A percentile compares a stretch with the other conserved stretches of the same genome.
Evolutionary conservation across 2,113 vertebrate species (phyloP).

Genomic region (Phyllostomus hastatus): DNA sequence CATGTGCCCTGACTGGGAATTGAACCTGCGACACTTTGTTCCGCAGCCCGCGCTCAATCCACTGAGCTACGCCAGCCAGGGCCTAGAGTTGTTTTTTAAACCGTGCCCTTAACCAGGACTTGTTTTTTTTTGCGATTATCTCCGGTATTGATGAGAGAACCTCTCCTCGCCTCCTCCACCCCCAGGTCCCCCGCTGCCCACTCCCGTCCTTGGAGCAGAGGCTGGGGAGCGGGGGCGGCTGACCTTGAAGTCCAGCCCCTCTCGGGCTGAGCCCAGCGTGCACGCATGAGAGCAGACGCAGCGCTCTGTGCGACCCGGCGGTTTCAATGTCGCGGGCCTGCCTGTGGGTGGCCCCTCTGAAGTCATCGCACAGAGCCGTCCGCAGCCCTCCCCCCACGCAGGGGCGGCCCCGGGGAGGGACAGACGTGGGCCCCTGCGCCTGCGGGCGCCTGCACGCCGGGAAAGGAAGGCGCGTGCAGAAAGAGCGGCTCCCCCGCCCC

Average conservation of each 20-base stretch:
- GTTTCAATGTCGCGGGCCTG: not conserved
- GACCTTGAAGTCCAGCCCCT: not conserved
- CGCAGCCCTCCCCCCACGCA: not conserved
- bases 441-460: not conserved
- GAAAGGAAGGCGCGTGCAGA: not conserved
- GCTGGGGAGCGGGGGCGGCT: not conserved
- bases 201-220: not conserved
- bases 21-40: too few relatives aligned
- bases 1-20: too few relatives aligned
- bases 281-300: not conserved
- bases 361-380: not conserved
- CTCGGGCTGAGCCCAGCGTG: not conserved
- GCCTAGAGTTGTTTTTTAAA: not conserved
- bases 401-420: not conserved
- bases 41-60: too few relatives aligned
- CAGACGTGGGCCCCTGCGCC: accelerated
- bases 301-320: not conserved
- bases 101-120: not conserved
- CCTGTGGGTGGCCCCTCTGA: not conserved
- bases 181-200: not conserved
- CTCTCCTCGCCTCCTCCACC: not conserved
- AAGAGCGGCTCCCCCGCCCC: not conserved
- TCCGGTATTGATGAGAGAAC: not conserved
- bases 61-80: too few relatives aligned
- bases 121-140: not conserved